These are phyloP conservation scores for Empis livida DNA, from an alignment of 2,888 invertebrate species.

Conservation along the genomic window DNA sequence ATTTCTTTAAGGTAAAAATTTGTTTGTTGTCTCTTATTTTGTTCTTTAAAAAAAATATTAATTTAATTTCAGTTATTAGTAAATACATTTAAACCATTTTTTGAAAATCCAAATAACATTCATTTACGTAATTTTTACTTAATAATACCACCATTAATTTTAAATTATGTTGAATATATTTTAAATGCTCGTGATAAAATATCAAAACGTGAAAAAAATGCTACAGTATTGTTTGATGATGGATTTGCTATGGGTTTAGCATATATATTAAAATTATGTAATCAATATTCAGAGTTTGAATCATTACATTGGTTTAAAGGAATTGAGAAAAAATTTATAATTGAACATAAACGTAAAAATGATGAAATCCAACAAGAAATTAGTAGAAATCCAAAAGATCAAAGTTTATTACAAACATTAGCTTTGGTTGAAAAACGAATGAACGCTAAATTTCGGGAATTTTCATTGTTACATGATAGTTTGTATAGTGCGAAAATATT, in stretches of 20 bases:
- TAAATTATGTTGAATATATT: constrained; percentile 91
- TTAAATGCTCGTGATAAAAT: constrained; percentile 85
- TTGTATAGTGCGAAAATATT: constrained; percentile 91
- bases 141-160: constrained; percentile 83
- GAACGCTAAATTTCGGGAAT: constrained; percentile 68
- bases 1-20: constrained; percentile 27
- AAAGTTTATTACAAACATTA: constrained; percentile 85
- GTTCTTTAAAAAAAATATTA: not conserved
- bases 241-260: constrained; percentile 95
- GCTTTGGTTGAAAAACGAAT: constrained; percentile 79
- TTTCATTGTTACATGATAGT: constrained; percentile 79
- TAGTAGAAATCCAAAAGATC: constrained; percentile 58
- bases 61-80: constrained; percentile 54
- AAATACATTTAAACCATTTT: constrained; percentile 82
- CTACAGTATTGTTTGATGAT: constrained; percentile 91
- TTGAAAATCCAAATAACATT: constrained; percentile 71
- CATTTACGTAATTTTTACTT: constrained; percentile 88
- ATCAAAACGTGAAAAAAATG: constrained; percentile 57
- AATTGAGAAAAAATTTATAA: constrained; percentile 56
- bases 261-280: constrained; percentile 79
- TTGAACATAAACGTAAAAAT: constrained; percentile 46
- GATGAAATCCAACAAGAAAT: constrained; percentile 50
- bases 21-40: too few species aligned
- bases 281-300: constrained; percentile 78
- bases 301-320: constrained; percentile 92